Conservation (phyloP, 2,113 vertebrate genomes). For the Helogale parvula region DNA sequence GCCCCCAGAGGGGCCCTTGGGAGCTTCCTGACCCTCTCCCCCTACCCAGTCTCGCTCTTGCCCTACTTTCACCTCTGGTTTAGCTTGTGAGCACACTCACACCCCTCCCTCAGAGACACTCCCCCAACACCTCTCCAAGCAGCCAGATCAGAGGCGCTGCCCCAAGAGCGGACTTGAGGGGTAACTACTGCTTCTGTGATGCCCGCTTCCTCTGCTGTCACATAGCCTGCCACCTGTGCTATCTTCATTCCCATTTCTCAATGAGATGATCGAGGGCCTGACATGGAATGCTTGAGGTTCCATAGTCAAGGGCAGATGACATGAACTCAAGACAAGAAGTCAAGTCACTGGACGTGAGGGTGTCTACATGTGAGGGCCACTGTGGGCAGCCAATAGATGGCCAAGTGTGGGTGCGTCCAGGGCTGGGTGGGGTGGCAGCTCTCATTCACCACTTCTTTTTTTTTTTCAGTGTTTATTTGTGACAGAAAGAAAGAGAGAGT, state of each 20-base stretch:
- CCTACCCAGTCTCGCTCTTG: rapidly evolving
- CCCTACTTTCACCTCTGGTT: neutral
- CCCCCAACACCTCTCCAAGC: neutral
- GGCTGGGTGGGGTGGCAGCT: neutral
- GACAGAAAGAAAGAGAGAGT: too few species aligned
- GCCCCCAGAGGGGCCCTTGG: neutral
- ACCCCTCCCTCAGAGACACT: neutral
- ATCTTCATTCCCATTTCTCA: neutral
- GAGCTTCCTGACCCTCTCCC: neutral
- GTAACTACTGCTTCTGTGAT: neutral
- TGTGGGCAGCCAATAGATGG: neutral
- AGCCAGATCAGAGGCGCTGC: neutral
- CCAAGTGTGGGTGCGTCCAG: rapidly evolving
- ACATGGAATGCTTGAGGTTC: neutral
- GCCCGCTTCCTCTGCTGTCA: neutral
- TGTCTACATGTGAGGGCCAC: neutral
- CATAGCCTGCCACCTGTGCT: too few species aligned
- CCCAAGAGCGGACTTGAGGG: too few species aligned
- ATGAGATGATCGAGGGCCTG: neutral
- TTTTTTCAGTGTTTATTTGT: too few species aligned
- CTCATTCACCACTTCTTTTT: slow-evolving; percentile 93
- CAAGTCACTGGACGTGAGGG: neutral
- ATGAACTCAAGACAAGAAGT: neutral
- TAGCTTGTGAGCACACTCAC: neutral
- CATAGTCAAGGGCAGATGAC: neutral